Evolutionary conservation across 2,888 invertebrate genomes (phyloP), one percentile per base, ranked within the genome.

Genomic region (Uloborus plumipes): DNA sequence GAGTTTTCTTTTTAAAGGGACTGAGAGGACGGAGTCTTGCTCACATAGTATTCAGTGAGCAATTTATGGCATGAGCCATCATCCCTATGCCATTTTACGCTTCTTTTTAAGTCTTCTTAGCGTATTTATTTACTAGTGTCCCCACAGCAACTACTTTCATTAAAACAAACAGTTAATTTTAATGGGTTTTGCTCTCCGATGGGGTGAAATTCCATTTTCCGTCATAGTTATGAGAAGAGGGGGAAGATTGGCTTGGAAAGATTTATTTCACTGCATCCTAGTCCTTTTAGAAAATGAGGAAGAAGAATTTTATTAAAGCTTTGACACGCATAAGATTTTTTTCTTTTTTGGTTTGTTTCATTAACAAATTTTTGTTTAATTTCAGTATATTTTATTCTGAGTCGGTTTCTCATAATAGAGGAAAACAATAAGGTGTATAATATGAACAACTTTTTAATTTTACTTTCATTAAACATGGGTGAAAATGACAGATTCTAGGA

Each of bases 111-210:
- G 39, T 59, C 64, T 70, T 74, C 74, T 75, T 81, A 74, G 80
- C 70, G 65, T 74, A 65, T 69, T 74, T 81, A 81, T 81, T 81
- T 74, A 81, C 80, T 74, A 31, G 73, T 55, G 47, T 53, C 73
- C 53, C 67, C 22, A 39, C 73, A 50, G 71, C 67, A 70, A 69
- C 69, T 73, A 73, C 69, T 81, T 81, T 81, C 74, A 81, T 81
- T 81, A 81, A 81, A 81, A 70, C 70, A 69, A 81, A 74, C 80
- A 74, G 80, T 81, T 81, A 81, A 74, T 81, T 74, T 81, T 81
- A 81, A 81, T 81, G 80, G 74, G 74, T 77, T 77, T 71, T 70
- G 71, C 77, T 71, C 70, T 50, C 49, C 47, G 67, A 53, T 61
- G 50, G 39, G 62, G 22, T 51, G 53, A 69, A 77, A 77, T 71